Evolutionary conservation across 1,140 invertebrate genomes (phyloP), one percentile per base, ranked within the genome.

Genomic region (Drosophila ercepeae): DNA sequence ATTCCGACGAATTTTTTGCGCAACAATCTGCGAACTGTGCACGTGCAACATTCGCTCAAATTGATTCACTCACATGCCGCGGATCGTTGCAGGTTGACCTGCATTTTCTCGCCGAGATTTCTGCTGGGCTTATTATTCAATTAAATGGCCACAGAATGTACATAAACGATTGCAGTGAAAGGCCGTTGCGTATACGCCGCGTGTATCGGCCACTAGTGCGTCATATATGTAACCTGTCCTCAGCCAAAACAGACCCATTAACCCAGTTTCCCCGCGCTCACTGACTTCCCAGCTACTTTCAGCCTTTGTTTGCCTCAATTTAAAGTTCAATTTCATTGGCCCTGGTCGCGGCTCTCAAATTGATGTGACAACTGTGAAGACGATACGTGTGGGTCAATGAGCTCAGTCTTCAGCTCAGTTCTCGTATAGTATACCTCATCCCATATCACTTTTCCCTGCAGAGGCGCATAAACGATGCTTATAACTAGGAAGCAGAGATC

Each of bases 281-380:
- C 42, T 39, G 32, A 14, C 51, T 50, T 42, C 67, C 49, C 29
- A 16, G n/a, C 54, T 21, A 27, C 27, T 51, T 42, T 16, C 45
- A 58, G 68, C 45, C 78, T 82, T 78, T 89, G 81, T 88, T 86
- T 77, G 81, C 49, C 82, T 88, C 74, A 88, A 88, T 88, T 88
- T 88, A 88, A 88, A 88, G 82, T 88, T 88, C 82, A 88, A 88
- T 88, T 88, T 88, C 83, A 88, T 88, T 88, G 82, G 78, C 82
- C 82, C 82, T 82, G 78, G 70, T 82, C 73, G 76, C 59, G 51
- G 64, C 76, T 63, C 51, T 77, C 59, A 74, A 86, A 86, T 81
- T 82, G 78, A 82, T 86, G 82, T 75, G 82, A 88, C 77, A 88
- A 74, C 54, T 67, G 50, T 74, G 72, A 55, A 75, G 51, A 44